phyloP scores from a whole-genome alignment of 2,113 vertebrate species.

The Gymnarchus niloticus region DNA sequence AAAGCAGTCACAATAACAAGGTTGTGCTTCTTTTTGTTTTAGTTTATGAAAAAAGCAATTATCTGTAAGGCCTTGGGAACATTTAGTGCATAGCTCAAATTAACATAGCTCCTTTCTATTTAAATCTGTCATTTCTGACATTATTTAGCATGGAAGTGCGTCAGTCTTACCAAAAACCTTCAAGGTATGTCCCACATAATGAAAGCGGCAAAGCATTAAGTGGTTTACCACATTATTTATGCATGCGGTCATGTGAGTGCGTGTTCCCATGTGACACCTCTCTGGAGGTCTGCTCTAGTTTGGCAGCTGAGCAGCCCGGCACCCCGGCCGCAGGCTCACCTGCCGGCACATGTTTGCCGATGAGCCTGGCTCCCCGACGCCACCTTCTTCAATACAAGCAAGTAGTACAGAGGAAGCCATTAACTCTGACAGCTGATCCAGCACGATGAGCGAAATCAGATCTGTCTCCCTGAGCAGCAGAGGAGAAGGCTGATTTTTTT shows the following conservation, averaged over 20 bases:
- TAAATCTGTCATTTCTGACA: neutral
- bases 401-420: neutral
- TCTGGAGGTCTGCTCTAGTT: conserved; percentile 21
- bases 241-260: conserved; percentile 15
- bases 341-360: neutral
- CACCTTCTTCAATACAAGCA: neutral
- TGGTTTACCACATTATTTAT: conserved; percentile 18
- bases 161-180: neutral
- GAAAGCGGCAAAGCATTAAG: neutral
- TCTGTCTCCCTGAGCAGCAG: neutral
- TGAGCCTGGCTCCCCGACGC: neutral
- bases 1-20: too few relatives aligned
- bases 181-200: conserved; percentile 8
- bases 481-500: neutral
- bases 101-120: neutral
- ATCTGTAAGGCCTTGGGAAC: too few relatives aligned
- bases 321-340: neutral
- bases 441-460: conserved; percentile 5
- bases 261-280: conserved; percentile 4
- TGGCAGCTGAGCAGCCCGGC: neutral
- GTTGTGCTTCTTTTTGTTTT: too few relatives aligned
- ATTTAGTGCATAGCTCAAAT: too few relatives aligned
- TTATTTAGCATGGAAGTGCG: neutral
- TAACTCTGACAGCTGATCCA: neutral
- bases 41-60: too few relatives aligned